A percentile compares a stretch with the other conserved stretches of the same genome.
Evolutionary conservation across 2,113 vertebrate species (phyloP).

Genomic region (Corvus hawaiiensis): DNA sequence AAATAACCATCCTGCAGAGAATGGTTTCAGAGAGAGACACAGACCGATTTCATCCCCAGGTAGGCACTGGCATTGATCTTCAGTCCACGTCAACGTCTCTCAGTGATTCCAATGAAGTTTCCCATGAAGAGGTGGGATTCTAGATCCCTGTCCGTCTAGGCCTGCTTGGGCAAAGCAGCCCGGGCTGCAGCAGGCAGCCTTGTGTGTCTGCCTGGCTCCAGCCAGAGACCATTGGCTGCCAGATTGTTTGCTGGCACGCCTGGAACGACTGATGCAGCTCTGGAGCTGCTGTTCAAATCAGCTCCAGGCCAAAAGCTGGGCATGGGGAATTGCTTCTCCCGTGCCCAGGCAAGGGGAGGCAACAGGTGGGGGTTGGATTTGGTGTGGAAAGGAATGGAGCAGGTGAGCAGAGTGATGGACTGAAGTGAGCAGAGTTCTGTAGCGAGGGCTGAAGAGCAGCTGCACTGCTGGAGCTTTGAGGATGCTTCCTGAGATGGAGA

Average conservation of each 20-base stretch:
- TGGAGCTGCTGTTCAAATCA: neutral
- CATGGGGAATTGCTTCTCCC: neutral
- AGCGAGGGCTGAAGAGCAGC: fast-evolving
- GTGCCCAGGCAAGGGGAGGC: neutral
- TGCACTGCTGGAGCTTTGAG: neutral
- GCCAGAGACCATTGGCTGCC: neutral
- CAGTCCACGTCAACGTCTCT: too few relatives aligned
- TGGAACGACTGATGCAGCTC: neutral
- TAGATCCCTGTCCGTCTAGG: neutral
- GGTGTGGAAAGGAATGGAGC: neutral
- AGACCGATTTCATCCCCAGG: constrained; percentile 54
- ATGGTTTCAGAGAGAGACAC: constrained; percentile 63
- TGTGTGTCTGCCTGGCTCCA: neutral
- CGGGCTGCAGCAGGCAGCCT: neutral
- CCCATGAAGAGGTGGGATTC: neutral
- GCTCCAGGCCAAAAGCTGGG: neutral
- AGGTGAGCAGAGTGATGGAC: neutral
- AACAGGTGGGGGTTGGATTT: fast-evolving
- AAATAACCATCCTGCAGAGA: constrained; percentile 37
- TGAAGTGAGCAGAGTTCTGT: neutral
- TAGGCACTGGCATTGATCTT: neutral
- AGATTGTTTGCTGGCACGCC: neutral
- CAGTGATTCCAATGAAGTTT: neutral
- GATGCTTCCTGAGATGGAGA: neutral
- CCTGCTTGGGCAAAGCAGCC: neutral